phyloP scores from a whole-genome alignment of 2,888 invertebrate species.

The Anoncus sp. region DNA sequence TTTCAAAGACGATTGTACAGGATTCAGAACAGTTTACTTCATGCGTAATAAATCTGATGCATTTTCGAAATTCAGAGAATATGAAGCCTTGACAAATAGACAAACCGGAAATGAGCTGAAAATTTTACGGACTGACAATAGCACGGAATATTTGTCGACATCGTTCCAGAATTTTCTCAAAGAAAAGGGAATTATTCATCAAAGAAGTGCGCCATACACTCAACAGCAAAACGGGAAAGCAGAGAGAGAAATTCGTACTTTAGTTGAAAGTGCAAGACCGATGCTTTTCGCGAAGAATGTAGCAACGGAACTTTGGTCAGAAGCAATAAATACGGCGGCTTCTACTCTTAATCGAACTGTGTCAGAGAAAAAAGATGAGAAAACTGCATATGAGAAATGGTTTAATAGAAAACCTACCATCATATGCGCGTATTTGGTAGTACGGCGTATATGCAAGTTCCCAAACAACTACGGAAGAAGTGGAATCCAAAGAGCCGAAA shows the following conservation, averaged over 20 bases:
- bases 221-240: slow-evolving; percentile 39
- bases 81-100: slow-evolving; percentile 5
- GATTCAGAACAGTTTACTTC: slow-evolving; percentile 37
- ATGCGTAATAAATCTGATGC: slow-evolving; percentile 48
- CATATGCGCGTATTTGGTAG: slow-evolving; percentile 14
- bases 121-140: too few relatives aligned
- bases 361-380: background rate
- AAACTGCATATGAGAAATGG: slow-evolving; percentile 18
- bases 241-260: slow-evolving; percentile 25
- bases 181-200: too few relatives aligned
- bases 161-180: too few relatives aligned
- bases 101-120: too few relatives aligned
- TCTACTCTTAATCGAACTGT: slow-evolving; percentile 1
- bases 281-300: slow-evolving; percentile 21
- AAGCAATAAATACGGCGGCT: slow-evolving; percentile 19
- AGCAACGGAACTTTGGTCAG: slow-evolving; percentile 18
- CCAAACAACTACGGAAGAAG: slow-evolving; percentile 10
- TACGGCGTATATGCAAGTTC: slow-evolving; percentile 16
- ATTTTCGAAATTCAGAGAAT: slow-evolving; percentile 26
- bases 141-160: too few relatives aligned
- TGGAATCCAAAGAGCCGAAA: slow-evolving; percentile 7
- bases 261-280: slow-evolving; percentile 23
- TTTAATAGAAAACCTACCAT: background rate
- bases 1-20: slow-evolving; percentile 50
- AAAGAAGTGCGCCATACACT: too few relatives aligned